A percentile compares a stretch with the other conserved stretches of the same genome.
phyloP scores from a whole-genome alignment of 2,113 vertebrate genomes.

The Electrona antarctica region DNA sequence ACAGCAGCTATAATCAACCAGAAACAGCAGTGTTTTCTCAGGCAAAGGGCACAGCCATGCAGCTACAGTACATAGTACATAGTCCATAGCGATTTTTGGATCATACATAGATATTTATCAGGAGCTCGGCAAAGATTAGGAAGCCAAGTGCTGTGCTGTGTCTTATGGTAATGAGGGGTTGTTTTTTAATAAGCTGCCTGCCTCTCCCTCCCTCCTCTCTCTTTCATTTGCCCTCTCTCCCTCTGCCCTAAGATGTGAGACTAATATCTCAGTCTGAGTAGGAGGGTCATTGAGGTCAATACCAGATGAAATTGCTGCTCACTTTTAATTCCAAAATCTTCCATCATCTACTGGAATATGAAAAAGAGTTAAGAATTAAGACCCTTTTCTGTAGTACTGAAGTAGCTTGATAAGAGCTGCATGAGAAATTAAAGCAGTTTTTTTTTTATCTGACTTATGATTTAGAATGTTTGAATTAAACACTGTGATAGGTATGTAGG shows the following conservation, averaged over 20 bases:
- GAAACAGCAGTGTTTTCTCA: slow-evolving; percentile 6
- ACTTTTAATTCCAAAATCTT: slow-evolving; percentile 73
- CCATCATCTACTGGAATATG: slow-evolving; percentile 66
- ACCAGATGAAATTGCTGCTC: slow-evolving; percentile 76
- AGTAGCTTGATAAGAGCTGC: slow-evolving; percentile 24
- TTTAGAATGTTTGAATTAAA: slow-evolving; percentile 26
- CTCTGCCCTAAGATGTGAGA: slow-evolving; percentile 54
- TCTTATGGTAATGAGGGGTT: slow-evolving; percentile 76
- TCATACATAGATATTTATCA: slow-evolving; percentile 65
- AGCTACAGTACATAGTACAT: slow-evolving; percentile 21
- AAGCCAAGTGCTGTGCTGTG: slow-evolving; percentile 69
- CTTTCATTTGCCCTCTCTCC: slow-evolving; percentile 22
- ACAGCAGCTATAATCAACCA: slow-evolving; percentile 33
- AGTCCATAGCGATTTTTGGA: slow-evolving; percentile 30
- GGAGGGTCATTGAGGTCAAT: slow-evolving; percentile 68
- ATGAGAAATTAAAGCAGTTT: slow-evolving; percentile 25
- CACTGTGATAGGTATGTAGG: neutral
- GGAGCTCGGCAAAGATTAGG: slow-evolving; percentile 69
- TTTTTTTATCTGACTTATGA: neutral
- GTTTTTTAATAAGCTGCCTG: slow-evolving; percentile 70
- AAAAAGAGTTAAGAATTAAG: slow-evolving; percentile 45
- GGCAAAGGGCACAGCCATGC: slow-evolving; percentile 30
- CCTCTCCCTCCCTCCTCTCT: slow-evolving; percentile 28
- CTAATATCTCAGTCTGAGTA: slow-evolving; percentile 72
- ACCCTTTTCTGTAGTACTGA: slow-evolving; percentile 31